These are phyloP conservation scores for Paracentrotus lividus DNA, from an alignment of 53 echinoderm and acorn worm genomes.

Conservation along the genomic window DNA sequence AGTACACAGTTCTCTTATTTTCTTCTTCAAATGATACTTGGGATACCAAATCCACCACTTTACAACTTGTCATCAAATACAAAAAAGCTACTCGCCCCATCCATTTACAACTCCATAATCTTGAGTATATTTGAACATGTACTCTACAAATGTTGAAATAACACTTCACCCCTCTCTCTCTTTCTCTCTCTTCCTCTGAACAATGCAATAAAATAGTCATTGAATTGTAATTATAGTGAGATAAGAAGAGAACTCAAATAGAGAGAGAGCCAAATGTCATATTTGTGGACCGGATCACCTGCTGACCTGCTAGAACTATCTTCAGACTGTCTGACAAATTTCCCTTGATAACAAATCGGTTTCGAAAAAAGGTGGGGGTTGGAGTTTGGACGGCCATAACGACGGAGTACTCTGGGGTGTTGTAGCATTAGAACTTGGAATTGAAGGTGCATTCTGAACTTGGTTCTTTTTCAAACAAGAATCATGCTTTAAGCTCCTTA, in stretches of 20 bases:
- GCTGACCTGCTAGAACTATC: background rate
- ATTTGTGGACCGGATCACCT: conserved; percentile 38
- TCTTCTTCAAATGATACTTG: background rate
- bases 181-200: too few relatives aligned
- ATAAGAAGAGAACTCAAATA: conserved; percentile 23
- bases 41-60: conserved; percentile 10
- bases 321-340: conserved; percentile 47
- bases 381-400: conserved; percentile 6
- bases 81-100: background rate
- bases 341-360: background rate
- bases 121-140: conserved; percentile 34
- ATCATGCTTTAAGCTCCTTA: background rate
- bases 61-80: background rate
- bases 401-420: background rate
- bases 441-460: background rate
- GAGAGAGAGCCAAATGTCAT: conserved; percentile 21
- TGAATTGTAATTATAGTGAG: conserved; percentile 10
- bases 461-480: background rate
- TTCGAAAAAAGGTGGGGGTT: background rate
- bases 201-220: background rate
- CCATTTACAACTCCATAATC: background rate
- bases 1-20: background rate
- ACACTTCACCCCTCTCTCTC: conserved; percentile 35
- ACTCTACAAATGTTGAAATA: conserved; percentile 54
- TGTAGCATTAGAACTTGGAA: background rate